Evolutionary conservation across 2,797 vertebrate genomes (phyloP).

Genomic region (Cryptoprocta ferox): DNA sequence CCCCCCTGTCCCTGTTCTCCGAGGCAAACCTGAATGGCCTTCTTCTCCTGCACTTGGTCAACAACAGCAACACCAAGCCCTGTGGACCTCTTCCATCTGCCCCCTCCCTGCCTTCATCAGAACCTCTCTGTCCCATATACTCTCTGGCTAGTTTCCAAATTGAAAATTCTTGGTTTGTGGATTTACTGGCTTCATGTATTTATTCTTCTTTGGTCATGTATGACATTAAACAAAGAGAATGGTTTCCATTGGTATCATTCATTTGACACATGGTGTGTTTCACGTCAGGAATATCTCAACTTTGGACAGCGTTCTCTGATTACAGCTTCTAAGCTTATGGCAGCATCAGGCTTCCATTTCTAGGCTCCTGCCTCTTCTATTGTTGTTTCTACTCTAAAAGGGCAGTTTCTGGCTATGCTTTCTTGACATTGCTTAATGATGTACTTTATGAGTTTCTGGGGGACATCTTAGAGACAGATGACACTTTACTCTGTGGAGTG

Average conservation of each 20-base stretch:
- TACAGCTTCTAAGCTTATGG: rapidly evolving
- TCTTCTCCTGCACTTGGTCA: neutral
- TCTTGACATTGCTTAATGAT: neutral
- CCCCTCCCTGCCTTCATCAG: neutral
- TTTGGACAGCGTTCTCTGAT: neutral
- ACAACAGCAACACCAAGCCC: neutral
- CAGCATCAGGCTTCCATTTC: neutral
- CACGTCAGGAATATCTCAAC: neutral
- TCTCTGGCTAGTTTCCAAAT: neutral
- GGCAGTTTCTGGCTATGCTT: neutral
- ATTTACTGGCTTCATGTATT: neutral
- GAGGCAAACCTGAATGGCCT: rapidly evolving
- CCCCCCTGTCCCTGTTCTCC: too few species aligned
- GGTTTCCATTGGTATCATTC: neutral
- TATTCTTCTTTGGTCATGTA: neutral
- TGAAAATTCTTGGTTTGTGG: neutral
- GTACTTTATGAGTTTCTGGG: neutral
- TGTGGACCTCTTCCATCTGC: too few species aligned
- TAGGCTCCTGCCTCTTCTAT: neutral
- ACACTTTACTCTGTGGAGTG: neutral
- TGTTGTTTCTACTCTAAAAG: neutral
- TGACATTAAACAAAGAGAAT: neutral
- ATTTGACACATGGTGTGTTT: neutral
- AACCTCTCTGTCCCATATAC: neutral
- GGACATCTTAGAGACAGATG: neutral